Base-by-base conservation (phyloP, 2,888 invertebrate species). In the Cremastinae sp. region DNA sequence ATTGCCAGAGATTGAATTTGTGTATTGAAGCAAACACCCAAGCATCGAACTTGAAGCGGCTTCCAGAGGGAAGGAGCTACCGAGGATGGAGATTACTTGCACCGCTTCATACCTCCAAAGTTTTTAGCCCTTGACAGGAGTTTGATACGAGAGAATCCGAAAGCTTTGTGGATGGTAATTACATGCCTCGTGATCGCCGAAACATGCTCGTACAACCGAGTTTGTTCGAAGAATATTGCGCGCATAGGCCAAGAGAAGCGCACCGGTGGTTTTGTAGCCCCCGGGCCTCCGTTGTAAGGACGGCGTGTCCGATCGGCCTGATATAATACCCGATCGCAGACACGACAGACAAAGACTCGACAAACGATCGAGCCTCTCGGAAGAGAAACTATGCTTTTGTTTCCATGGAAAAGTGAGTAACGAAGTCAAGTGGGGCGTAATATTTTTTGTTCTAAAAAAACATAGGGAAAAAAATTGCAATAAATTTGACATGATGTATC, bases 101-200 rank as follows among this genome's bases (percentile, higher is more conserved):
- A n/a, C n/a, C 41, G 0, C 18, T 4, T 22, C 9, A 22, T 53
- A n/a, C 12, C 12, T 53, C 41, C 35, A 18, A 69, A 41, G 16
- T 61, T 69, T 18, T 1, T 45, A 28, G 14, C 35, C 43, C 5
- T 41, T 7, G 14, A n/a, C 53, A 53, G 35, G n/a, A 74, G 55
- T 18, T 74, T 55, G 39, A 62, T 51, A 49, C 28, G 14, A 14
- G 12, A 22, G 0, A 37, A 53, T 12, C 28, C 43, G 39, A 64
- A 70, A 49, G 49, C 73, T 76, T 71, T 75, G 71, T 68, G 16
- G 70, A 75, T 62, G 55, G 58, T 73, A 78, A 79, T 77, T 79
- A 71, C 74, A 66, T 66, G 72, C 62, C 58, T 75, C 64, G 75
- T 79, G 79, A 79, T 78, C 75, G 61, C 53, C 72, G 65, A 70